Percentiles rank a stretch among this genome's conserved stretches.
phyloP scores from a whole-genome alignment of 2,113 vertebrate genomes.

The Australoheros scitulus region DNA sequence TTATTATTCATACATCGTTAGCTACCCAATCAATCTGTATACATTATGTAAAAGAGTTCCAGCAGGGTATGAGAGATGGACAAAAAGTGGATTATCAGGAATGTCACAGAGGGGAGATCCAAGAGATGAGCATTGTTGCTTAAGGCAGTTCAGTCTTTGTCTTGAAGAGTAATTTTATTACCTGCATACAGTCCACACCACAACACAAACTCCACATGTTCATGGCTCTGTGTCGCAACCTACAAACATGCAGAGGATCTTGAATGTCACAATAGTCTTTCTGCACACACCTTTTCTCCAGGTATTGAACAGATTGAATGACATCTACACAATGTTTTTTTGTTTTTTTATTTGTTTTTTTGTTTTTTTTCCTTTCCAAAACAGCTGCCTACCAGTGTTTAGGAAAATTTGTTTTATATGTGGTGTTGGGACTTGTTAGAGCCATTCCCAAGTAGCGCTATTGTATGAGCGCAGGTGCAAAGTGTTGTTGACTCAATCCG shows the following conservation, averaged over 20 bases:
- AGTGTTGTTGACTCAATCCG: not conserved
- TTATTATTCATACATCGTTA: constrained; percentile 53
- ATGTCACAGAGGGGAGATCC: not conserved
- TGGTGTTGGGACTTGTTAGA: constrained; percentile 1
- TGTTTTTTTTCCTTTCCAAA: constrained; percentile 14
- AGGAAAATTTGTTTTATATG: constrained; percentile 6
- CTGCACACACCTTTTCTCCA: not conserved
- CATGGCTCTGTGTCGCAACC: not conserved
- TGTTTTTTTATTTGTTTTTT: not conserved
- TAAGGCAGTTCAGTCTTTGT: not conserved
- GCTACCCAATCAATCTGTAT: constrained; percentile 40
- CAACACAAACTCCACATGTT: not conserved
- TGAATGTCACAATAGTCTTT: not conserved
- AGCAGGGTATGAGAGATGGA: not conserved
- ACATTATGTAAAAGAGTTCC: constrained; percentile 24
- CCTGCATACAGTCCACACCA: not conserved
- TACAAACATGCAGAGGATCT: not conserved
- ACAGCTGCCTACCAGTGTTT: not conserved
- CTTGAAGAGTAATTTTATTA: not conserved
- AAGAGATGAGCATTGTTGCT: not conserved
- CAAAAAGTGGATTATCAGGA: not conserved
- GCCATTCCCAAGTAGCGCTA: not conserved
- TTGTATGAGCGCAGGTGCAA: not conserved
- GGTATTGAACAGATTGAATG: not conserved
- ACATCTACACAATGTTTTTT: not conserved